A percentile compares a stretch with the other conserved stretches of the same genome.
Evolutionary conservation across 2,888 invertebrate genomes (phyloP).

Genomic region (Deroplatys truncata): DNA sequence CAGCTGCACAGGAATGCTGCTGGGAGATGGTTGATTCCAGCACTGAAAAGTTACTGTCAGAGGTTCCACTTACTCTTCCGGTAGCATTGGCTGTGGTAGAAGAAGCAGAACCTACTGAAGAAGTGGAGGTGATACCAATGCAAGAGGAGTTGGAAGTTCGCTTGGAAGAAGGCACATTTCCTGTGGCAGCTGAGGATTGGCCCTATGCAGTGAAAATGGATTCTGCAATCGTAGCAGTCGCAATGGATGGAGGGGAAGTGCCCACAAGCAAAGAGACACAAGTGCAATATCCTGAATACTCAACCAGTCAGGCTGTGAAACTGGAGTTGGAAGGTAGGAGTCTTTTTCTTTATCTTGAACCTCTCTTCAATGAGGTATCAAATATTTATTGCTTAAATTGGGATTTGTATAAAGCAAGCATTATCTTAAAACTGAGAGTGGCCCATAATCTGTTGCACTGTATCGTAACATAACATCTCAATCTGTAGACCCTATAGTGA

Average conservation of each 20-base stretch:
- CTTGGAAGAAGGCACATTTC: slow-evolving; percentile 49
- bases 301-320: slow-evolving; percentile 47
- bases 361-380: not conserved
- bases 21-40: slow-evolving; percentile 51
- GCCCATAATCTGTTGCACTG: too few species aligned
- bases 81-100: slow-evolving; percentile 39
- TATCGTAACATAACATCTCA: too few species aligned
- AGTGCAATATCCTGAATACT: slow-evolving; percentile 39
- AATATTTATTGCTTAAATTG: too few species aligned
- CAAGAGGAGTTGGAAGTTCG: slow-evolving; percentile 58
- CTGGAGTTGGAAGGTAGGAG: slow-evolving; percentile 50
- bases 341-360: not conserved
- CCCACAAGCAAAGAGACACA: slow-evolving; percentile 30
- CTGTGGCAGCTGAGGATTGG: slow-evolving; percentile 43
- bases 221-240: slow-evolving; percentile 43
- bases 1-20: slow-evolving; percentile 35
- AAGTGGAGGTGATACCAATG: slow-evolving; percentile 46
- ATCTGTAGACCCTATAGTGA: too few species aligned
- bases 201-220: slow-evolving; percentile 47
- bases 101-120: slow-evolving; percentile 40
- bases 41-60: slow-evolving; percentile 45
- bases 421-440: too few species aligned
- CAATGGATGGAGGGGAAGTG: slow-evolving; percentile 39
- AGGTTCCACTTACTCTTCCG: slow-evolving; percentile 39
- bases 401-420: too few species aligned